A percentile compares a stretch with the other conserved stretches of the same genome.
Evolutionary conservation across 2,888 invertebrate species (phyloP).

Genomic region (Elmis aenea): DNA sequence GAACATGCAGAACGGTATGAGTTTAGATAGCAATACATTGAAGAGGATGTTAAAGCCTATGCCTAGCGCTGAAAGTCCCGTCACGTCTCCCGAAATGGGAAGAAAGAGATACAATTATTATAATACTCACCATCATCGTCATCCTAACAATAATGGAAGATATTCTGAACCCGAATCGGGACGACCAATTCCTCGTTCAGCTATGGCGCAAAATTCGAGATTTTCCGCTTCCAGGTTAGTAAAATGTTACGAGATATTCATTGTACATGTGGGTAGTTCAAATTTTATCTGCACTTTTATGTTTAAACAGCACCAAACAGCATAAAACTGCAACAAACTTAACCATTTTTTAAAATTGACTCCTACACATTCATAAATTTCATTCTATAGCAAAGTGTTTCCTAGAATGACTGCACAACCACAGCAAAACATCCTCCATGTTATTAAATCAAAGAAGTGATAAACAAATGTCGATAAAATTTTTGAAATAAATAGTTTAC

Average conservation of each 20-base stretch:
- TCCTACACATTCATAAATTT: too few species aligned
- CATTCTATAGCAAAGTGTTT: too few species aligned
- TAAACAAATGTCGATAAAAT: too few species aligned
- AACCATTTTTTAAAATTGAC: too few species aligned
- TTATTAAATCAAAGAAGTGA: too few species aligned
- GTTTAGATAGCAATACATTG: conserved; percentile 76
- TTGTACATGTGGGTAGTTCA: too few species aligned
- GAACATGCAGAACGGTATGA: conserved; percentile 49
- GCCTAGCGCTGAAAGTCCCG: conserved; percentile 84
- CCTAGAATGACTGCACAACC: too few species aligned
- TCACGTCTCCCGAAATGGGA: conserved; percentile 87
- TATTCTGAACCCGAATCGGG: conserved; percentile 50
- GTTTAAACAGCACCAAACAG: too few species aligned
- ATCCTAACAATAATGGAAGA: conserved; percentile 54
- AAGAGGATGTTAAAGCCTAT: conserved; percentile 93
- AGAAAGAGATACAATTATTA: conserved; percentile 70
- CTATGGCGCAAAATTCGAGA: conserved; percentile 62
- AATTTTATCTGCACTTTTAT: too few species aligned
- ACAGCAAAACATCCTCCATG: too few species aligned
- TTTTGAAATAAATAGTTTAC: too few species aligned
- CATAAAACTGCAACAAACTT: too few species aligned
- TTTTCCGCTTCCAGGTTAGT: conserved; percentile 59
- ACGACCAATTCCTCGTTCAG: conserved; percentile 51
- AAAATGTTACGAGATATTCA: conserved; percentile 13
- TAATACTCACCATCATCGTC: conserved; percentile 59